Conservation (phyloP, 2,888 invertebrate species). For the Drosophila setosimentum region DNA sequence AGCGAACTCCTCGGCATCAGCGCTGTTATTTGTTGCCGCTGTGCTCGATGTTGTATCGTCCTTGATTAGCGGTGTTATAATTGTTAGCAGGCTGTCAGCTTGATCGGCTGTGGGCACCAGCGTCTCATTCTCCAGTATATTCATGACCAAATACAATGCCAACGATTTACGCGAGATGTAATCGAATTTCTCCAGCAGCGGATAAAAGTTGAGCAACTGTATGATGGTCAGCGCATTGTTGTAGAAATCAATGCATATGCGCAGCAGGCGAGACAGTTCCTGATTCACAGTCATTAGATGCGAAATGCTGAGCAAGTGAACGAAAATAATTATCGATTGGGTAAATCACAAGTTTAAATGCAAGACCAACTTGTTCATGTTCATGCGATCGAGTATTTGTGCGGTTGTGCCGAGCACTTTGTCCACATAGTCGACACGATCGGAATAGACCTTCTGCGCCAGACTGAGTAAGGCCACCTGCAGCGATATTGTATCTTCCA, state of each 20-base stretch:
- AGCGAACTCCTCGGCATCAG: conserved; percentile 96
- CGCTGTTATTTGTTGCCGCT: conserved; percentile 63
- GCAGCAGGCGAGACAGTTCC: conserved; percentile 96
- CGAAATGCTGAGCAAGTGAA: conserved; percentile 77
- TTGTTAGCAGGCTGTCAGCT: conserved; percentile 91
- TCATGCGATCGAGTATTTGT: conserved; percentile 95
- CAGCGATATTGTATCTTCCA: conserved; percentile 97
- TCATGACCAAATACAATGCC: conserved; percentile 95
- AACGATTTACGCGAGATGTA: conserved; percentile 94
- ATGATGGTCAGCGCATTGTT: conserved; percentile 95
- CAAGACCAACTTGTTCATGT: conserved; percentile 89
- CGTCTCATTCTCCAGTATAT: conserved; percentile 96
- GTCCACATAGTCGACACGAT: conserved; percentile 97
- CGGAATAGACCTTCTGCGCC: conserved; percentile 98
- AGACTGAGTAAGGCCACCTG: conserved; percentile 97
- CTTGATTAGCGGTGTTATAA: conserved; percentile 94
- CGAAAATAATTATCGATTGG: not conserved
- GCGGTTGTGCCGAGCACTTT: conserved; percentile 96
- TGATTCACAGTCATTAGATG: conserved; percentile 90
- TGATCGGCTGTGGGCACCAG: conserved; percentile 94
- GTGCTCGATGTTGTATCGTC: conserved; percentile 91
- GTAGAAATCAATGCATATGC: conserved; percentile 97
- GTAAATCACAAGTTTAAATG: not conserved
- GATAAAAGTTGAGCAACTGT: conserved; percentile 94
- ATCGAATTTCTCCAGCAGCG: conserved; percentile 94